Conservation (phyloP, 2,888 invertebrate species). For the Netelia virgata region DNA sequence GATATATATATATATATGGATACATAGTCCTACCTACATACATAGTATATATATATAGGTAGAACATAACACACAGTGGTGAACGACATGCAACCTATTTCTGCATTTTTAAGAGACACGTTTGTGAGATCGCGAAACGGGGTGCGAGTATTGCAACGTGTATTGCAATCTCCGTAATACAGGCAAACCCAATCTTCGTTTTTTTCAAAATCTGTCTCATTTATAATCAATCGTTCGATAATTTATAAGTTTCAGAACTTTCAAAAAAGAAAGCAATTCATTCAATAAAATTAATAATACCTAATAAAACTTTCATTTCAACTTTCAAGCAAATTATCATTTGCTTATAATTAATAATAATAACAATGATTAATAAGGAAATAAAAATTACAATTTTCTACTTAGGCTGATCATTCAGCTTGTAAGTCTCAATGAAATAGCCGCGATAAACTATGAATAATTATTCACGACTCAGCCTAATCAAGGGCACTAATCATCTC, state of each 20-base stretch:
- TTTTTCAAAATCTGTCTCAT: too few relatives aligned
- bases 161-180: background rate
- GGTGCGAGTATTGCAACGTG: constrained; percentile 45
- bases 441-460: constrained; percentile 50
- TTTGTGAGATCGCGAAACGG: constrained; percentile 47
- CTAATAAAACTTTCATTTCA: too few relatives aligned
- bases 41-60: constrained; percentile 46
- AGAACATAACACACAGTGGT: constrained; percentile 24
- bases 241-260: too few relatives aligned
- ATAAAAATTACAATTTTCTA: too few relatives aligned
- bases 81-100: constrained; percentile 25
- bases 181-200: too few relatives aligned
- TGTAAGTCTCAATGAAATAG: constrained; percentile 13
- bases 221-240: too few relatives aligned
- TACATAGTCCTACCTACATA: too few relatives aligned
- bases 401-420: background rate
- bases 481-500: constrained; percentile 72
- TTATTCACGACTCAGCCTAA: constrained; percentile 71
- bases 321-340: too few relatives aligned
- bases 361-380: too few relatives aligned
- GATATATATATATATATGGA: constrained; percentile 48
- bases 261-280: too few relatives aligned
- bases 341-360: too few relatives aligned
- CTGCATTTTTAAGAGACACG: constrained; percentile 42
- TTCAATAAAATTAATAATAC: too few relatives aligned